Base-by-base conservation (phyloP, 2,797 vertebrate genomes). In the Centropyge bicolor region DNA sequence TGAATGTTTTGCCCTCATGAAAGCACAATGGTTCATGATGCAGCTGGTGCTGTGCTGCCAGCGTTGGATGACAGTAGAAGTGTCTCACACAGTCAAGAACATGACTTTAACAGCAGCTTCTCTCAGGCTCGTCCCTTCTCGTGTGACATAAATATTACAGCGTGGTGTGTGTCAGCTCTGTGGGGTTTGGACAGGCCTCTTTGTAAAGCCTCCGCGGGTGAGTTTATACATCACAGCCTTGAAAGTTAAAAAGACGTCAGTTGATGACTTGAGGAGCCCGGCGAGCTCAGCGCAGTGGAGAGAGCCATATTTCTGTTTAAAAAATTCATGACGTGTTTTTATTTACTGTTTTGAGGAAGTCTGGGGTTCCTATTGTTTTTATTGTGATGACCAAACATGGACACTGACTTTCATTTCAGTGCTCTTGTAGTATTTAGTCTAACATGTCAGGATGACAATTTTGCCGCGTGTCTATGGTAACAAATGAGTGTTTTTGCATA, bases 401-500 rank as follows among this genome's bases (percentile, higher is more conserved):
- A 17, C 40, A 17, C 1, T 24, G 10, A 36, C 14, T 38, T 43
- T 22, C 5, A 16, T n/a, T 24, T 56, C n/a, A 48, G 11, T 11
- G 7, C 54, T 24, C 63, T 35, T 13, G 9, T 10, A 4, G 3
- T 19, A 8, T n/a, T 40, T 20, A 22, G 5, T 45, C n/a, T 14
- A 40, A 45, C 20, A 55, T 80, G 62, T 36, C 65, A 68, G 27
- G 19, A 40, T 65, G 52, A 57, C 8, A n/a, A 6, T 64, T 64
- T 54, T 54, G n/a, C 19, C 20, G 8, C 16, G 17, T 35, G 12
- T 60, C 72, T 43, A n/a, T 55, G 36, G 43, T 40, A 51, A 66
- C 41, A 71, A 57, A 69, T 74, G 52, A 27, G 10, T 41, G 52
- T 67, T 77, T 86, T 72, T 68, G 48, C 71, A 73, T 89, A 72